Evolutionary conservation across 2,113 vertebrate genomes (phyloP), one percentile per base, ranked within the genome.

Genomic region (Deroptyus accipitrinus): DNA sequence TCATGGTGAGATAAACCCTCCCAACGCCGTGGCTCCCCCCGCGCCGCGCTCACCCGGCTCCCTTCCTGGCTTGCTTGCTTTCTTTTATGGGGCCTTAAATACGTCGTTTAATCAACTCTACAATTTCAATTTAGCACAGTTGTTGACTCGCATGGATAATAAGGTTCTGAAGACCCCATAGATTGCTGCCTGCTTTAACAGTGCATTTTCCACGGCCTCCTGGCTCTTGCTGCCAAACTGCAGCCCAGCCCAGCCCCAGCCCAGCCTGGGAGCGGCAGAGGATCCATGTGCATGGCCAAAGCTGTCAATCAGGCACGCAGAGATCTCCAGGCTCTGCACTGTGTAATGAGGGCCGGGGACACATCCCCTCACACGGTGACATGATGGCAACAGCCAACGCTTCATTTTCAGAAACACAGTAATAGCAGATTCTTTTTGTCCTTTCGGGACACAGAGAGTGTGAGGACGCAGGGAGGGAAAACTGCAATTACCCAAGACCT

Each of bases 1-100:
- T 97, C 68, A 80, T 69, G 96, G 97, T 91, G 97, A 97, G 97
- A 98, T 98, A 98, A 98, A 97, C 96, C 98, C 96, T 96, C 95
- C 97, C 97, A 59, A 54, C 63, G 1, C 95, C 68, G 35, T 64
- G 10, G 80, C 82, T 87, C 83, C 77, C 92, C 55, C 61, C 54
- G 13, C 6, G 19, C 79, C 49, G 18, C 8, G 4, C 59, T n/a
- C 41, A 27, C 57, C 1, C 75, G 6, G 23, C 78, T 82, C 92
- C 86, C 88, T 77, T 49, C 81, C 74, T 57, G 92, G 63, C 94
- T 92, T 49, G 46, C 93, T 92, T 63, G 90, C 96, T 96, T 91
- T 91, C 95, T 95, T 96, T 94, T 72, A 92, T 84, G 91, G 96
- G 94, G 93, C 96, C 96, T 97, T 97, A 98, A 97, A 97, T 95